phyloP scores from a whole-genome alignment of 2,113 vertebrate species.

The Strix aluco region DNA sequence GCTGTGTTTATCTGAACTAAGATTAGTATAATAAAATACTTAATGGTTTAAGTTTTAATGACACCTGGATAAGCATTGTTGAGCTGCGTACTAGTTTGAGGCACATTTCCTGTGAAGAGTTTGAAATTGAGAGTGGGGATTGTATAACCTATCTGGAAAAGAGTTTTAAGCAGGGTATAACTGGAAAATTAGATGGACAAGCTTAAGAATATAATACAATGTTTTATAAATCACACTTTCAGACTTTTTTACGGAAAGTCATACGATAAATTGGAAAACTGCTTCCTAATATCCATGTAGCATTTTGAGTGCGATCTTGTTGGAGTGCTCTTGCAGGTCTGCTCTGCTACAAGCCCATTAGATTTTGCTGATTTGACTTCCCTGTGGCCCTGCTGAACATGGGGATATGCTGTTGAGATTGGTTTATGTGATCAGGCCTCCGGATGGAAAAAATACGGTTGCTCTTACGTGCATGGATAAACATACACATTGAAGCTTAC shows the following conservation, averaged over 20 bases:
- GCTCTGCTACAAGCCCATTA: not conserved
- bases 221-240: not conserved
- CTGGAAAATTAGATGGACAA: not conserved
- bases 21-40: not conserved
- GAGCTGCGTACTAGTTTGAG: not conserved
- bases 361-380: not conserved
- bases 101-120: not conserved
- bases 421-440: not conserved
- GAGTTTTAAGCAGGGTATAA: not conserved
- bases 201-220: not conserved
- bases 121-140: not conserved
- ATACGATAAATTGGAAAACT: not conserved
- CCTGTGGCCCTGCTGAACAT: not conserved
- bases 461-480: not conserved
- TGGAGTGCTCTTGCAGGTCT: not conserved
- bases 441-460: not conserved
- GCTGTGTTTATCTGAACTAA: not conserved
- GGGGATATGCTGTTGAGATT: not conserved
- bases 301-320: rapidly evolving
- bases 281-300: rapidly evolving
- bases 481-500: not conserved
- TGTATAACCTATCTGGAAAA: not conserved
- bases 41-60: not conserved
- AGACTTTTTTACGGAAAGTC: not conserved
- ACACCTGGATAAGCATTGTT: not conserved